These are phyloP conservation scores for Choloepus didactylus DNA, from an alignment of 2,797 vertebrate genomes.

Conservation along the genomic window DNA sequence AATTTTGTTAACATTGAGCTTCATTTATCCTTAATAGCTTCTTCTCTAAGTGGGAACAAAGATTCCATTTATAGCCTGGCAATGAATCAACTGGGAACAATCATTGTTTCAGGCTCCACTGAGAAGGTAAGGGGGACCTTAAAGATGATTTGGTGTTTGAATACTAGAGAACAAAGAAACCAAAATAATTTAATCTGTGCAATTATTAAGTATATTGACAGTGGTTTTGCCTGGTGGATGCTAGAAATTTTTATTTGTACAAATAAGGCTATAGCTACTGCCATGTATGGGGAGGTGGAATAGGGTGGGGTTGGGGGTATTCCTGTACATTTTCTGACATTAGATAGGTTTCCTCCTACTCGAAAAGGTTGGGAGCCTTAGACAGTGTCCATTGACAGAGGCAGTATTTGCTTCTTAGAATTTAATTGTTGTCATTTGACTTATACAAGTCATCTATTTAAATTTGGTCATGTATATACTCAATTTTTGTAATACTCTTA, in stretches of 20 bases:
- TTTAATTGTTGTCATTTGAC: background rate
- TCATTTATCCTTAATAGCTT: conserved; percentile 91
- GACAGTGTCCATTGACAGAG: background rate
- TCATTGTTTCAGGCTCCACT: conserved; percentile 99
- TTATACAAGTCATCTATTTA: background rate
- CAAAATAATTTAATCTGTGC: background rate
- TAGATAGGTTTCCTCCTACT: background rate
- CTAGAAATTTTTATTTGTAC: background rate
- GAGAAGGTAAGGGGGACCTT: conserved; percentile 84
- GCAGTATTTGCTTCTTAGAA: background rate
- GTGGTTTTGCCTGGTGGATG: conserved; percentile 2
- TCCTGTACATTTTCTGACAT: background rate
- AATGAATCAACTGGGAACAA: conserved; percentile 99
- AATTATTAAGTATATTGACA: background rate
- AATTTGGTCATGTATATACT: background rate
- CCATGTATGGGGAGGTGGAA: rapidly evolving
- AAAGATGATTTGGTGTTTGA: background rate
- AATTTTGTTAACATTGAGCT: conserved; percentile 67
- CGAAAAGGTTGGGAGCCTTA: background rate
- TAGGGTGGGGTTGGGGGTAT: rapidly evolving
- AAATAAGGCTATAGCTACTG: background rate
- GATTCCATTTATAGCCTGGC: conserved; percentile 99
- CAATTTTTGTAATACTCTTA: background rate
- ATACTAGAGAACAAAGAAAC: background rate
- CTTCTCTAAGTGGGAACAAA: conserved; percentile 99